A percentile compares a stretch with the other conserved stretches of the same genome.
These are phyloP conservation scores for Sebastes nivosus DNA, from an alignment of 2,797 vertebrate species.

Conservation along the genomic window DNA sequence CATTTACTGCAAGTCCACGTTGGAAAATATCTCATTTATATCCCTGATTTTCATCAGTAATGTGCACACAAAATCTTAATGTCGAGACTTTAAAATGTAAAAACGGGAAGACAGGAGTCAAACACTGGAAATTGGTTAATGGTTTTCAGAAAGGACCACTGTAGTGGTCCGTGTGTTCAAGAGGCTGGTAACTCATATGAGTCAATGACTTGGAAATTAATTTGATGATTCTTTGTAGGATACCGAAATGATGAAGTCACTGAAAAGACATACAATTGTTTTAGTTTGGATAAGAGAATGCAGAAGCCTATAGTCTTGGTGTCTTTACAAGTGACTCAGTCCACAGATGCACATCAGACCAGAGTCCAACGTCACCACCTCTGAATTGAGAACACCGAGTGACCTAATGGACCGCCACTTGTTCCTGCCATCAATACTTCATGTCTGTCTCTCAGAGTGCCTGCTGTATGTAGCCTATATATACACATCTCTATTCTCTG, in stretches of 20 bases:
- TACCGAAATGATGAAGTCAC: not conserved
- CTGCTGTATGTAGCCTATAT: not conserved
- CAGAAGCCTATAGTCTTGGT: not conserved
- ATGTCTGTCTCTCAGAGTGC: not conserved
- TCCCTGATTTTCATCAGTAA: not conserved
- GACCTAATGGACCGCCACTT: conserved; percentile 23
- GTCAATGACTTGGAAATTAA: not conserved
- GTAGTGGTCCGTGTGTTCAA: not conserved
- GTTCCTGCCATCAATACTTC: conserved; percentile 30
- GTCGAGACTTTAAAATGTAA: not conserved
- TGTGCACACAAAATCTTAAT: not conserved
- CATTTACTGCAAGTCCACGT: not conserved
- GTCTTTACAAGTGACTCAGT: not conserved
- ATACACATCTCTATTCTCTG: not conserved
- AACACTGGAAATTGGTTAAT: not conserved
- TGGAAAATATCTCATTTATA: not conserved
- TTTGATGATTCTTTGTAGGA: not conserved
- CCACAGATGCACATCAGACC: not conserved
- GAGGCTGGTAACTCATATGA: not conserved
- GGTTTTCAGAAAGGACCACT: not conserved
- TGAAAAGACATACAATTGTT: not conserved
- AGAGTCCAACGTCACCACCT: not conserved
- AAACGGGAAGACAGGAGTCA: not conserved
- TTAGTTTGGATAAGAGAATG: not conserved
- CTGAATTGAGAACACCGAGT: not conserved